phyloP scores from a whole-genome alignment of 2,113 vertebrate genomes.

The Cavia aperea region DNA sequence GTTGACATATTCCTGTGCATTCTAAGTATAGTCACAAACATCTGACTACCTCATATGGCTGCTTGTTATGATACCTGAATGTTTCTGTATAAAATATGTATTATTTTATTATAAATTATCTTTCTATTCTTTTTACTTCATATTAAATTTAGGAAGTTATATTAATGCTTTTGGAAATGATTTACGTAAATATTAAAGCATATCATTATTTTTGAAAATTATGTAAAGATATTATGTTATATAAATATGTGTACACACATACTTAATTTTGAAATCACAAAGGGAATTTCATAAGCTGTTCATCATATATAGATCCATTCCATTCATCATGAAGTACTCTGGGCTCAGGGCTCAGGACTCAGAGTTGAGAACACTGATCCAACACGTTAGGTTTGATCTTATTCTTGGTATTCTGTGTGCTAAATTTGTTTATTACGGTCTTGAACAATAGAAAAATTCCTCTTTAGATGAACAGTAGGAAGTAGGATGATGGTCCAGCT shows the following conservation, averaged over 20 bases:
- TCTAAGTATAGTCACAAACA: slow-evolving; percentile 69
- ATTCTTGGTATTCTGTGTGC: neutral
- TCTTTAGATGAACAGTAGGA: neutral
- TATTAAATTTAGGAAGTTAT: neutral
- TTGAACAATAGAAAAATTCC: neutral
- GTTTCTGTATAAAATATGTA: slow-evolving; percentile 48
- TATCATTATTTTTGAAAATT: slow-evolving; percentile 21
- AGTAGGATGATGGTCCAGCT: neutral
- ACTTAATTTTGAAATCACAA: slow-evolving; percentile 8
- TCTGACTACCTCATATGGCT: slow-evolving; percentile 68
- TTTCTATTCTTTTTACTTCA: slow-evolving; percentile 30
- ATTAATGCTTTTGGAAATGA: neutral
- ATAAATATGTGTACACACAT: neutral
- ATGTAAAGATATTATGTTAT: slow-evolving; percentile 16
- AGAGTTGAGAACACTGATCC: neutral
- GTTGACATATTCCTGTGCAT: slow-evolving; percentile 48
- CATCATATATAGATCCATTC: neutral
- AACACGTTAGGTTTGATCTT: neutral
- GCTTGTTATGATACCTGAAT: slow-evolving; percentile 58
- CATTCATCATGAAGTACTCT: neutral
- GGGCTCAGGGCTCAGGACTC: neutral
- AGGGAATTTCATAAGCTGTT: neutral
- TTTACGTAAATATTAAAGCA: neutral
- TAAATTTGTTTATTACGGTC: neutral
- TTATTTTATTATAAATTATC: slow-evolving; percentile 27